Base-by-base conservation (phyloP, 2,797 vertebrate genomes). In the Loriculus beryllinus region DNA sequence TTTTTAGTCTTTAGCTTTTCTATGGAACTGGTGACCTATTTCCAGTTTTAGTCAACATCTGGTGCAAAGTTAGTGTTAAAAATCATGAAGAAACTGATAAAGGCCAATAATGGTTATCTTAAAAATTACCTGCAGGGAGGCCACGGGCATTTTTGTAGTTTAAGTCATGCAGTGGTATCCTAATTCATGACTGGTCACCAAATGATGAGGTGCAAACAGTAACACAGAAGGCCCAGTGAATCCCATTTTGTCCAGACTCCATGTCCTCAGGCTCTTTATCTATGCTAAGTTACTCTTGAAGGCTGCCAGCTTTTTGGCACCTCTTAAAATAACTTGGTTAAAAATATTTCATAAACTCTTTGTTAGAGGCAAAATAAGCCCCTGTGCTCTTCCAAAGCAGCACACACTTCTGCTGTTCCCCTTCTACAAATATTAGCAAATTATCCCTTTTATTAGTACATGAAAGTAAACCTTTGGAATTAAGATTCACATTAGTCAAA, bases 311-410 rank as follows among this genome's bases (percentile, higher is more conserved):
- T 74, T 62, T 48, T 68, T 88, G 71, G 52, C 72, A 68, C 84
- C 42, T 87, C 86, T 89, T 82, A 85, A 91, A 94, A 94, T 94
- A 95, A 70, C 68, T 70, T 28, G 1, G 43, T 94, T 92, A 80
- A 91, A 88, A 92, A 83, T 85, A 86, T 20, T 82, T 47, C 40
- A 51, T 71, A 69, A 91, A 74, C 60, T 54, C 29, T 82, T 81
- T 63, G 13, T 62, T 62, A 45, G 6, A 37, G 47, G 72, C 51
- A 74, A 25, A 88, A 69, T n/a, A 86, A 93, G 47, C 49, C 59
- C 39, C 57, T 48, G 15, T 86, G 57, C 60, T 68, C 20, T 29
- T 92, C 63, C 59, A 60, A 54, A 88, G 81, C 39, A 82, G 28
- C 18, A 19, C 42, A 6, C 4, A 0, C 65, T 82, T 68, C 33